Evolutionary conservation across 2,113 vertebrate species (phyloP), one percentile per base, ranked within the genome.

Genomic region (Meriones unguiculatus): DNA sequence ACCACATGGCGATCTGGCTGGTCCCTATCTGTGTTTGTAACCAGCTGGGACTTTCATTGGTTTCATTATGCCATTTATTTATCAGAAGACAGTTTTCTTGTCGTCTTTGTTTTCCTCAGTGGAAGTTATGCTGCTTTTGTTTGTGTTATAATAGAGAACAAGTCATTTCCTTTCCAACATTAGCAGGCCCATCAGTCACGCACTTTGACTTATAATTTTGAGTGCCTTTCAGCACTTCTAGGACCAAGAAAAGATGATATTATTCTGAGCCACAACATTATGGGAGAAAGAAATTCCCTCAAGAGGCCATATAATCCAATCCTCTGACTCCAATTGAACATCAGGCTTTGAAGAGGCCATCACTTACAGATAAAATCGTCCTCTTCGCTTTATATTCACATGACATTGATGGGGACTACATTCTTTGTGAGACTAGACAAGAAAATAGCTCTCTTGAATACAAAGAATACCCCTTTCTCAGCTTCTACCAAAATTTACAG

Each of bases 21-120:
- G 96, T 89, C 91, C 76, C 50, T 95, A 35, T 97, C 96, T 75
- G 87, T 87, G 75, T 95, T 96, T 97, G 93, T 95, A 97, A 98
- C 97, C 97, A 98, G 98, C 98, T 98, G 98, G 96, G 96, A 97
- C 96, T 98, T 97, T 97, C 59, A 81, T 96, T 88, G 93, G 90
- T 94, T 97, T 98, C 98, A 96, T 98, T 97, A 98, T 97, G 96
- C 94, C 98, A 97, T 97, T 96, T 97, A 97, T 97, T 97, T 97
- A 98, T 96, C 91, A 97, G 96, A 90, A 97, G 97, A 97, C 96
- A 95, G 91, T 97, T 98, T 98, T 96, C 89, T 87, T 97, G 94
- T 69, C 80, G 89, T 92, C 96, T 98, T 97, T 97, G 96, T 97
- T 97, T 97, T 97, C 91, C 96, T 96, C 87, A 32, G 95, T 97